phyloP scores from a whole-genome alignment of 2,113 vertebrate species.

The Oncorhynchus mykiss region DNA sequence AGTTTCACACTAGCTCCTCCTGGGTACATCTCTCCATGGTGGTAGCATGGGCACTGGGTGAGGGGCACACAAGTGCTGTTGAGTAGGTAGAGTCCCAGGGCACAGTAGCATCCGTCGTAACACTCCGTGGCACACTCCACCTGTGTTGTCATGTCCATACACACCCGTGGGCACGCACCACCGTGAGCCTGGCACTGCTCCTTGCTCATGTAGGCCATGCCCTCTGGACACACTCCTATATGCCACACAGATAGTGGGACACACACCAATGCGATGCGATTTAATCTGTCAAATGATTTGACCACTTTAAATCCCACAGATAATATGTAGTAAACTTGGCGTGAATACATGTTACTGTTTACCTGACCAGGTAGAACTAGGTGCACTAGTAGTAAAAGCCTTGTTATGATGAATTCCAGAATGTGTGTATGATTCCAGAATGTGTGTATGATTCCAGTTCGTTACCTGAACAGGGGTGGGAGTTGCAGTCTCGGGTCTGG shows the following conservation, averaged over 20 bases:
- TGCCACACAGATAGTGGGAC: neutral
- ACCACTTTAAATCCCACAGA: too few relatives aligned
- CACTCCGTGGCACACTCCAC: constrained; percentile 81
- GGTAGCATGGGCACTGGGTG: constrained; percentile 76
- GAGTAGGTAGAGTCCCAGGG: constrained; percentile 76
- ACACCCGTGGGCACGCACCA: constrained; percentile 78
- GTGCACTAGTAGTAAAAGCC: too few relatives aligned
- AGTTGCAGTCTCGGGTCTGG: constrained; percentile 85
- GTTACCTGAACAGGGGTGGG: constrained; percentile 79
- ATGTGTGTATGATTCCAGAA: too few relatives aligned
- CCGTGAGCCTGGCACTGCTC: constrained; percentile 75
- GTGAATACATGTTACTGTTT: too few relatives aligned
- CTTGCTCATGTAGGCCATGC: constrained; percentile 70
- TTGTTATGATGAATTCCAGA: too few relatives aligned
- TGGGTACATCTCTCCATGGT: constrained; percentile 67
- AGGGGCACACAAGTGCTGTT: constrained; percentile 76
- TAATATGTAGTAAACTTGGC: too few relatives aligned
- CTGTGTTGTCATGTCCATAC: constrained; percentile 75
- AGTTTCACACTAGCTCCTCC: constrained; percentile 47
- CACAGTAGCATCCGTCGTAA: constrained; percentile 80
- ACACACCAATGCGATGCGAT: neutral
- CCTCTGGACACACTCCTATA: constrained; percentile 77
- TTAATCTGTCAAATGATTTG: too few relatives aligned
- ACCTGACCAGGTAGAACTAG: too few relatives aligned
- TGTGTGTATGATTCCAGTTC: too few relatives aligned